phyloP scores from a whole-genome alignment of 2,888 invertebrate genomes.

The Epistrophella euchroma region DNA sequence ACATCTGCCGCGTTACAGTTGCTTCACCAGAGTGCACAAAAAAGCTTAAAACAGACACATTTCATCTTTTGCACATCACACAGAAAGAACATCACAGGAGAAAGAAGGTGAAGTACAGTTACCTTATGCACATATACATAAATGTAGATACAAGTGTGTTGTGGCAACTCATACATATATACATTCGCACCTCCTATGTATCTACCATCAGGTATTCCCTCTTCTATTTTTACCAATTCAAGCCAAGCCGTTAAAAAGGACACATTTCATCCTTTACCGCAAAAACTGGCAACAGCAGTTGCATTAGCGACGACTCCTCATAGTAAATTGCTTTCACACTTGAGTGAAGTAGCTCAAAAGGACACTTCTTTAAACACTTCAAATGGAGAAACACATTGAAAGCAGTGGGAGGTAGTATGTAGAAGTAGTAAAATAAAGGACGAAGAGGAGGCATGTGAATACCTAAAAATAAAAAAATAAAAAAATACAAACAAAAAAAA shows the following conservation, averaged over 20 bases:
- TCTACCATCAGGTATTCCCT: not conserved
- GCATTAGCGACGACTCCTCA: constrained; percentile 60
- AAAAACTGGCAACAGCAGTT: constrained; percentile 53
- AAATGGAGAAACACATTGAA: constrained; percentile 66
- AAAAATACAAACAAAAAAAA: constrained; percentile 22
- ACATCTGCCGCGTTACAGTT: constrained; percentile 61
- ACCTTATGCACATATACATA: constrained; percentile 1
- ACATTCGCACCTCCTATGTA: not conserved
- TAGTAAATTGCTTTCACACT: constrained; percentile 75
- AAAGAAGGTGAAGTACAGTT: not conserved
- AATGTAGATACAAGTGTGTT: constrained; percentile 49
- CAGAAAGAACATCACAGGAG: too few relatives aligned
- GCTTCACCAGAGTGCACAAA: constrained; percentile 43
- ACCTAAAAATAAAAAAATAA: constrained; percentile 15
- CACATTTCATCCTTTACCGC: constrained; percentile 54
- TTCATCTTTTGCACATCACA: constrained; percentile 65
- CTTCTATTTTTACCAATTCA: constrained; percentile 47
- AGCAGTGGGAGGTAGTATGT: not conserved
- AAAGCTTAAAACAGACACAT: constrained; percentile 42
- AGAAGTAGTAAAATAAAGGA: not conserved
- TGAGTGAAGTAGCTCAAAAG: constrained; percentile 74
- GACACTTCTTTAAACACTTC: constrained; percentile 73
- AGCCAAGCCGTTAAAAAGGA: constrained; percentile 39
- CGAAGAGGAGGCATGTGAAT: constrained; percentile 48
- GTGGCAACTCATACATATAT: constrained; percentile 35